phyloP scores from a whole-genome alignment of 2,797 vertebrate genomes.

The Crypturellus tataupa region DNA sequence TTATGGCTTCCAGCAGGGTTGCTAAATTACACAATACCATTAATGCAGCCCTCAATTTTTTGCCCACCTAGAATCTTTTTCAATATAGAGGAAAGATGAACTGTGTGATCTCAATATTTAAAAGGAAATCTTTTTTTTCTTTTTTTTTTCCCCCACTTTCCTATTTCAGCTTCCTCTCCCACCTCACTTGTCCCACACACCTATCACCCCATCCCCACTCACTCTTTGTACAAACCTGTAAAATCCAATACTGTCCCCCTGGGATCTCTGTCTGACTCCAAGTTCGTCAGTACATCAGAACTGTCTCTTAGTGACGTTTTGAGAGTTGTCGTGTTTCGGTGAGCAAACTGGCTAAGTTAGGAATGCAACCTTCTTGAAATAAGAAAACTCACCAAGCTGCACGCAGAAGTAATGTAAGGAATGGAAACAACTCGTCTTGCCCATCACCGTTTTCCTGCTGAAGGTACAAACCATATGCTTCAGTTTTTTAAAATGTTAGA shows the following conservation, averaged over 20 bases:
- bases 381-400: background rate
- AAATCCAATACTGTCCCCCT: background rate
- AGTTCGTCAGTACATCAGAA: background rate
- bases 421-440: background rate
- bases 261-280: background rate
- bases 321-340: background rate
- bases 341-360: background rate
- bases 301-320: conserved; percentile 11
- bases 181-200: background rate
- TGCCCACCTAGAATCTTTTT: conserved; percentile 2
- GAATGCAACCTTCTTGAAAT: background rate
- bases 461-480: background rate
- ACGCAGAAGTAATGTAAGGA: background rate
- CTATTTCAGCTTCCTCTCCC: conserved; percentile 8
- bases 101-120: background rate
- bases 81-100: background rate
- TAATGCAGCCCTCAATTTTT: conserved; percentile 17
- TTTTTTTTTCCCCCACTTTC: background rate
- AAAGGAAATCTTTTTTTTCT: background rate
- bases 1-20: conserved; percentile 19
- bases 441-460: accelerated
- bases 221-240: background rate
- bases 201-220: background rate
- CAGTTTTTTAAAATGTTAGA: background rate
- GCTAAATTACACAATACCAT: conserved; percentile 21